These are phyloP conservation scores for Sinocyclocheilus rhinocerous DNA, from an alignment of 2,113 vertebrate genomes.

Conservation along the genomic window DNA sequence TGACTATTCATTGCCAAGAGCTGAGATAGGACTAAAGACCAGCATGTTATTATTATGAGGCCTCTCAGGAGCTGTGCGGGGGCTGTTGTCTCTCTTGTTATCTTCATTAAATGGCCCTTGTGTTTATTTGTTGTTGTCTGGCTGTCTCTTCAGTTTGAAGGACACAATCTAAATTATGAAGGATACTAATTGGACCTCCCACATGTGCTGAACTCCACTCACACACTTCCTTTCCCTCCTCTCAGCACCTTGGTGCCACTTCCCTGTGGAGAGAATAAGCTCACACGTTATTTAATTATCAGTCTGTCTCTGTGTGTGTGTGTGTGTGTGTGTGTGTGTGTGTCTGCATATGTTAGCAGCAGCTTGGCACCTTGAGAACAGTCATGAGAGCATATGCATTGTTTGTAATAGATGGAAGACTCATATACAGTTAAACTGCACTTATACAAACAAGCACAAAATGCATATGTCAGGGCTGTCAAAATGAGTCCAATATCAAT, in stretches of 20 bases:
- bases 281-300: conserved; percentile 60
- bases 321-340: background rate
- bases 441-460: background rate
- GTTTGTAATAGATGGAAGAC: background rate
- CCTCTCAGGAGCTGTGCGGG: background rate
- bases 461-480: background rate
- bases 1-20: conserved; percentile 15
- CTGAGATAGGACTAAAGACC: background rate
- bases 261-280: conserved; percentile 47
- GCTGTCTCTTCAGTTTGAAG: conserved; percentile 46
- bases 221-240: conserved; percentile 24
- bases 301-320: background rate
- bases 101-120: conserved; percentile 52
- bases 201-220: conserved; percentile 13
- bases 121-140: conserved; percentile 50
- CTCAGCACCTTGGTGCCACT: conserved; percentile 48
- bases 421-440: background rate
- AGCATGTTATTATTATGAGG: conserved; percentile 2
- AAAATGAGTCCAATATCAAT: background rate
- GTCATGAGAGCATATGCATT: background rate
- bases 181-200: conserved; percentile 50
- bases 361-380: conserved; percentile 4
- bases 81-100: conserved; percentile 35
- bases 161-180: conserved; percentile 55
- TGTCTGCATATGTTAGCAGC: background rate